Base-by-base conservation (phyloP, 2,113 vertebrate species). In the Urocynchramus pylzowi region DNA sequence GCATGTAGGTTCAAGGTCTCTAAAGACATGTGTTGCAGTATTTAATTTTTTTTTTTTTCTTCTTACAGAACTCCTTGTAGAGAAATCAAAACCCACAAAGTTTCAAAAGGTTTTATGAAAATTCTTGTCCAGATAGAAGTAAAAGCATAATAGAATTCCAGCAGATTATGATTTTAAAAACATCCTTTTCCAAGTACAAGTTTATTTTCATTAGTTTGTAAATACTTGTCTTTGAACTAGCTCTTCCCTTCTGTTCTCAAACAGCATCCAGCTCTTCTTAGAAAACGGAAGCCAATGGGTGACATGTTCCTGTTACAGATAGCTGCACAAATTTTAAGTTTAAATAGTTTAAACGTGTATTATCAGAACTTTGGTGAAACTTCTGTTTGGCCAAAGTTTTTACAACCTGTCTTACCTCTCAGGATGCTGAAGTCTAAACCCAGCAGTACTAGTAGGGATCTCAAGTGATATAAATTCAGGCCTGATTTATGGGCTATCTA, bases 401-500 rank as follows among this genome's bases (percentile, higher is more conserved):
- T 50, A 42, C 35, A 69, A 21, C 33, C 12, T 64, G 6, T 73
- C 22, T 77, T 69, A 44, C 28, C 2, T 44, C 33, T 87, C 33
- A 79, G 9, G 16, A 30, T 30, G 9, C 6, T 74, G 2, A 75
- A 70, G 12, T 70, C 37, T 45, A 49, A 89, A 74, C 2, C 9
- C 42, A 49, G 35, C 16, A 67, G 15, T 17, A 22, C 24, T n/a
- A 44, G 11, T 4, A 61, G 54, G 54, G 11, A 65, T 69, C 68
- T 49, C 18, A 60, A 3, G 5, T 23, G 28, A 17, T n/a, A 18
- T 11, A 65, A 67, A 70, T 30, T 74, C 23, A 60, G 6, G 22
- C 37, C 8, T 28, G 20, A 49, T 1, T 1, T 14, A n/a, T 5
- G 7, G 24, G 9, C 9, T 18, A 4, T 0, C 1, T 20, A 41